Evolutionary conservation across 2,797 vertebrate genomes (phyloP).

Genomic region (Antennarius maculatus): DNA sequence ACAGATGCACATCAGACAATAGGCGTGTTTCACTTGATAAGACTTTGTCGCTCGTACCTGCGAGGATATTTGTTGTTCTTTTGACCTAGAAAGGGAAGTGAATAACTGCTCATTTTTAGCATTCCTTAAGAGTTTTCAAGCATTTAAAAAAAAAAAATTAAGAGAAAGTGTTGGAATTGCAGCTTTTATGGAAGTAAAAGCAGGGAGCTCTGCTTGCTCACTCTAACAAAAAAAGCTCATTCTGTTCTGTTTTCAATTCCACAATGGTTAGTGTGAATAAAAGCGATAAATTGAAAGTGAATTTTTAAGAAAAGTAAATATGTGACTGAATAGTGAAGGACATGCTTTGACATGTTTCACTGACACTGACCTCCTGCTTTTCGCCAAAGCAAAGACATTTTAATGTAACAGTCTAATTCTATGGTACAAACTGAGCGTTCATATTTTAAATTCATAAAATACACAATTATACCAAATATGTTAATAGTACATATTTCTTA

Average conservation of each 20-base stretch:
- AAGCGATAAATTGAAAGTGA: neutral
- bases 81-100: conserved; percentile 43
- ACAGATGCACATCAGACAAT: conserved; percentile 14
- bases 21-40: conserved; percentile 16
- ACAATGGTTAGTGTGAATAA: neutral
- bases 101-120: conserved; percentile 9
- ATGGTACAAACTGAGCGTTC: too few species aligned
- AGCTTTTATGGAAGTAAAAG: neutral
- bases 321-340: neutral
- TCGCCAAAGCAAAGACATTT: too few species aligned
- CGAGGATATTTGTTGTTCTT: conserved; percentile 34
- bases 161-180: neutral
- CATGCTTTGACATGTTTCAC: neutral
- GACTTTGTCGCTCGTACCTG: conserved; percentile 25
- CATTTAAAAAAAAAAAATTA: neutral
- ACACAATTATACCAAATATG: too few species aligned
- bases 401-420: too few species aligned
- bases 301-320: neutral
- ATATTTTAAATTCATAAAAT: too few species aligned
- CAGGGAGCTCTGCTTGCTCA: neutral
- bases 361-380: too few species aligned
- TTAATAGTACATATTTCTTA: too few species aligned
- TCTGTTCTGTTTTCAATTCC: neutral
- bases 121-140: neutral
- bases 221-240: neutral